These are phyloP conservation scores for Sarcophilus harrisii DNA, from an alignment of 2,797 vertebrate genomes.

Conservation along the genomic window DNA sequence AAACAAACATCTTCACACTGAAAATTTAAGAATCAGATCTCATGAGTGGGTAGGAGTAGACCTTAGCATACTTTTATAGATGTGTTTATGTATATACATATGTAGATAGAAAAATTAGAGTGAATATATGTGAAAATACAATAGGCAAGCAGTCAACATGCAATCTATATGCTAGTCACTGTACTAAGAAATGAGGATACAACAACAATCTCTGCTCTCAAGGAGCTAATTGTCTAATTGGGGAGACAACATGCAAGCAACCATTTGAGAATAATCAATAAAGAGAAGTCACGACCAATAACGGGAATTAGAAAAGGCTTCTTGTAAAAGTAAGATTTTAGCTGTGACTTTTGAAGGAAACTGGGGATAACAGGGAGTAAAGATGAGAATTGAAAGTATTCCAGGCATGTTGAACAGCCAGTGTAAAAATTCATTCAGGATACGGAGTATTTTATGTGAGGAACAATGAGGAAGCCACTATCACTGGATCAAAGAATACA, in stretches of 20 bases:
- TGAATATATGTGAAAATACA: background rate
- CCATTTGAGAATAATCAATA: background rate
- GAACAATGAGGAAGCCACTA: background rate
- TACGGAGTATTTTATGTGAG: background rate
- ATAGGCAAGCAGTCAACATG: background rate
- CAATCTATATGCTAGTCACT: background rate
- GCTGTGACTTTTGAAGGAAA: background rate
- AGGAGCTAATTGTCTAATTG: background rate
- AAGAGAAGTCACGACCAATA: background rate
- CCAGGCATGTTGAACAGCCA: background rate
- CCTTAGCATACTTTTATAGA: too few relatives aligned
- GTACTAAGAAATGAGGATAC: background rate
- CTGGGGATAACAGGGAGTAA: background rate
- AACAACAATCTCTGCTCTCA: background rate
- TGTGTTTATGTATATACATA: too few relatives aligned
- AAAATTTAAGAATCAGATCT: too few relatives aligned
- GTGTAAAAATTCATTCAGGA: background rate
- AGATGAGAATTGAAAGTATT: background rate
- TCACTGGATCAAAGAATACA: background rate
- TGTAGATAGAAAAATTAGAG: too few relatives aligned
- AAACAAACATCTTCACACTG: too few relatives aligned
- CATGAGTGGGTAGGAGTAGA: too few relatives aligned
- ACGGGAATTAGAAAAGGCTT: background rate
- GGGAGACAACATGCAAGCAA: background rate
- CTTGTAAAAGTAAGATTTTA: background rate